phyloP scores from a whole-genome alignment of 2,888 invertebrate species.

The Eudemis profundana region DNA sequence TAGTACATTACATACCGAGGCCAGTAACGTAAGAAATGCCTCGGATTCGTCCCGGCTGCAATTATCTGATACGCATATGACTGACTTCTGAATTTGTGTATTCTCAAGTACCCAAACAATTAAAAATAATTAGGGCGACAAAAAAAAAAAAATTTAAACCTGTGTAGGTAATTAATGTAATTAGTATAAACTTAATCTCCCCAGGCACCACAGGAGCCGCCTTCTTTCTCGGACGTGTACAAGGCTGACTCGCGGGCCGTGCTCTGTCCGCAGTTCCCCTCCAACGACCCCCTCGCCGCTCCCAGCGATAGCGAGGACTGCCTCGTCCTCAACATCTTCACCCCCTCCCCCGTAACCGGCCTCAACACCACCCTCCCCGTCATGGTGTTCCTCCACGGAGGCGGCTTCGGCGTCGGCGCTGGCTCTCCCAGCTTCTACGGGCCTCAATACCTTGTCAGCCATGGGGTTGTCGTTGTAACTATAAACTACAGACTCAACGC shows the following conservation, averaged over 20 bases:
- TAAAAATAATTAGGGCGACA: too few species aligned
- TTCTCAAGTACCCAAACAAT: too few species aligned
- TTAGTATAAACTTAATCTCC: slow-evolving; percentile 35
- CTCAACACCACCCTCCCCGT: slow-evolving; percentile 67
- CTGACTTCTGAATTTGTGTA: too few species aligned
- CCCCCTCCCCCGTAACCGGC: slow-evolving; percentile 57
- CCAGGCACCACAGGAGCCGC: slow-evolving; percentile 71
- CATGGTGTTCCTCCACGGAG: slow-evolving; percentile 81
- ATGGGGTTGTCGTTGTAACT: slow-evolving; percentile 76
- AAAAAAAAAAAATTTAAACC: too few species aligned
- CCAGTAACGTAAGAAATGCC: too few species aligned
- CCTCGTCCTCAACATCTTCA: slow-evolving; percentile 74
- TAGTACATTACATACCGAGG: too few species aligned
- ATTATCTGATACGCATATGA: too few species aligned
- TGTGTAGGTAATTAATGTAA: too few species aligned
- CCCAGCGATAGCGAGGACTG: slow-evolving; percentile 81
- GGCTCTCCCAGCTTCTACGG: slow-evolving; percentile 75
- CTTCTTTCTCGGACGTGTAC: slow-evolving; percentile 64
- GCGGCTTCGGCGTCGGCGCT: slow-evolving; percentile 77
- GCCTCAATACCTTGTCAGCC: slow-evolving; percentile 76
- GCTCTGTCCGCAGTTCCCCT: slow-evolving; percentile 73
- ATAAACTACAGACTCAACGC: slow-evolving; percentile 80
- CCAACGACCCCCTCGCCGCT: slow-evolving; percentile 69
- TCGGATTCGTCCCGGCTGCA: too few species aligned
- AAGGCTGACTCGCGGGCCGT: slow-evolving; percentile 70